These are phyloP conservation scores for Heliothis peltigera DNA, from an alignment of 2,888 invertebrate species.

Conservation along the genomic window DNA sequence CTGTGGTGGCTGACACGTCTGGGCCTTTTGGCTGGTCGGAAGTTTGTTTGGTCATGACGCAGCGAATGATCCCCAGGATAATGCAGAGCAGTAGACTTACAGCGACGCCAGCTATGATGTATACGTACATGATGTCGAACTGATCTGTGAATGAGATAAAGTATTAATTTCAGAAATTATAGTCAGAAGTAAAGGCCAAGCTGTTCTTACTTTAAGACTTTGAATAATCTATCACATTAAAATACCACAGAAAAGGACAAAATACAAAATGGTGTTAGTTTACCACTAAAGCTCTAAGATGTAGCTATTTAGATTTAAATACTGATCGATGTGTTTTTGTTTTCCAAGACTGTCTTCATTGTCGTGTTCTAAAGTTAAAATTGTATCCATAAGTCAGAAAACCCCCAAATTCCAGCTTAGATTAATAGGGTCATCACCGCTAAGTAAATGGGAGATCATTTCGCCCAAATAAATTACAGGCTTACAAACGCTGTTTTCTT, in stretches of 20 bases:
- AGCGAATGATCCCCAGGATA: constrained; percentile 92
- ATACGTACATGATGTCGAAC: constrained; percentile 94
- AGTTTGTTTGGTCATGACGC: constrained; percentile 92
- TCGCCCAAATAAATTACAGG: constrained; percentile 40
- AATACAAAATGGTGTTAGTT: constrained; percentile 2
- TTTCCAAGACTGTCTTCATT: constrained; percentile 4
- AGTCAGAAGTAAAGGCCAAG: not conserved
- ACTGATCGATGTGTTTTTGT: constrained; percentile 21
- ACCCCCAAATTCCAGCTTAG: constrained; percentile 26
- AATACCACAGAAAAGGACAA: not conserved
- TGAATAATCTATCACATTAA: constrained; percentile 10
- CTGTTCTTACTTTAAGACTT: not conserved
- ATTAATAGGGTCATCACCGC: constrained; percentile 51
- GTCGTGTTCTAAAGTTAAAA: constrained; percentile 27
- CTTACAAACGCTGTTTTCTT: constrained; percentile 41
- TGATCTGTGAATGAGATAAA: constrained; percentile 89
- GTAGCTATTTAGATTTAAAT: constrained; percentile 2
- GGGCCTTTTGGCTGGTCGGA: constrained; percentile 92
- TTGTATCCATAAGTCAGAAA: constrained; percentile 27
- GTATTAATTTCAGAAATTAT: constrained; percentile 14
- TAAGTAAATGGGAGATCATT: constrained; percentile 46
- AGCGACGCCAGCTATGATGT: constrained; percentile 94
- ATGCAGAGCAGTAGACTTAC: constrained; percentile 93
- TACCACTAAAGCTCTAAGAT: constrained; percentile 2
- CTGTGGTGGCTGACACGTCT: constrained; percentile 92